Evolutionary conservation across 2,888 invertebrate genomes (phyloP).

Genomic region (Calameuta pallipes): DNA sequence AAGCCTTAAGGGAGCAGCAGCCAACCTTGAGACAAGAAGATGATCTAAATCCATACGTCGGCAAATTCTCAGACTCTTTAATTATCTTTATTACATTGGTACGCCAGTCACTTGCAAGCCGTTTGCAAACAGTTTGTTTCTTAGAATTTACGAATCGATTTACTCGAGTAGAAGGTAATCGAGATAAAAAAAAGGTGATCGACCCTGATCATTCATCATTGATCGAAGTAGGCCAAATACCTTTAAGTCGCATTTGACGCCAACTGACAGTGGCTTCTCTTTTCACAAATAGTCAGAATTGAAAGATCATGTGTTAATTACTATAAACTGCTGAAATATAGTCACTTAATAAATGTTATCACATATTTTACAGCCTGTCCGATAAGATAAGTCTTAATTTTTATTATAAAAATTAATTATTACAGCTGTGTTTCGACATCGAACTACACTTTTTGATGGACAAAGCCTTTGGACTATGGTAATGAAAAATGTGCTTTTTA

Average conservation of each 20-base stretch:
- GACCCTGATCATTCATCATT: background rate
- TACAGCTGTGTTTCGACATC: background rate
- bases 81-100: background rate
- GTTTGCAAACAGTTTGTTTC: background rate
- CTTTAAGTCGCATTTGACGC: background rate
- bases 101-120: background rate
- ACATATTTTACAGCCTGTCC: background rate
- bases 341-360: background rate
- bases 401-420: background rate
- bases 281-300: background rate
- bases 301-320: background rate
- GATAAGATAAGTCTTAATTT: background rate
- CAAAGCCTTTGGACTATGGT: background rate
- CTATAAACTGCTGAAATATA: background rate
- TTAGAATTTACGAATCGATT: background rate
- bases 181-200: background rate
- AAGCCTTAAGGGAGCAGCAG: background rate
- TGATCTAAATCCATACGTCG: background rate
- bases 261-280: background rate
- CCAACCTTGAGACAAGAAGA: background rate
- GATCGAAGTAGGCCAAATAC: background rate
- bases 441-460: background rate
- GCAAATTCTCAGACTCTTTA: background rate
- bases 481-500: background rate
- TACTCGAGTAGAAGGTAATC: background rate